These are phyloP conservation scores for Protobothrops mucrosquamatus DNA, from an alignment of 2,113 vertebrate species.

Conservation along the genomic window DNA sequence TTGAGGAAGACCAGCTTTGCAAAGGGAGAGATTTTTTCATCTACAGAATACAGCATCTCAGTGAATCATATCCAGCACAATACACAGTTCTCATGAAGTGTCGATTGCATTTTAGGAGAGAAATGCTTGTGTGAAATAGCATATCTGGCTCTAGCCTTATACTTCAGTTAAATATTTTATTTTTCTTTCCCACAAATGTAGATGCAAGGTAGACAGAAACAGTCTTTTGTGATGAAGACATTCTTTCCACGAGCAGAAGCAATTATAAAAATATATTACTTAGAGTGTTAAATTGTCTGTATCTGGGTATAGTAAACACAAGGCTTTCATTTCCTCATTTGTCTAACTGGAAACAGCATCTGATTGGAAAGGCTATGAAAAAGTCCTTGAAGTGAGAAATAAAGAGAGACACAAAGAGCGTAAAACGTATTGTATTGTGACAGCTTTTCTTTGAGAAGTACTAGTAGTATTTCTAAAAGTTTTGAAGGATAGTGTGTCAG, in stretches of 20 bases:
- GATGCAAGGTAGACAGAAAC: conserved; percentile 38
- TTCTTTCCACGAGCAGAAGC: conserved; percentile 37
- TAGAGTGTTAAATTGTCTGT: conserved; percentile 30
- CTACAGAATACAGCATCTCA: neutral
- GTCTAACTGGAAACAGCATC: conserved; percentile 39
- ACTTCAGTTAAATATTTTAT: neutral
- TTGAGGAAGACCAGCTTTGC: neutral
- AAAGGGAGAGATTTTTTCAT: neutral
- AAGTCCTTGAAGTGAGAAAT: conserved; percentile 21
- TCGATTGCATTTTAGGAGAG: neutral
- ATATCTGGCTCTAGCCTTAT: neutral
- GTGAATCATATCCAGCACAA: neutral
- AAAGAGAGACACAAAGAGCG: neutral
- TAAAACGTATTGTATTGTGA: neutral
- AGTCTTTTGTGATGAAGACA: conserved; percentile 40
- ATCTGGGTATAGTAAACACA: conserved; percentile 10
- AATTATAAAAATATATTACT: conserved; percentile 45
- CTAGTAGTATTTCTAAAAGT: neutral
- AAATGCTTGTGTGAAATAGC: neutral
- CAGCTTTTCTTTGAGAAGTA: neutral
- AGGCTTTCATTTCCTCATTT: conserved; percentile 20
- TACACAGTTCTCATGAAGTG: neutral
- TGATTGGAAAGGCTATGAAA: conserved; percentile 29
- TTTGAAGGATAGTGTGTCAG: conserved; percentile 4
- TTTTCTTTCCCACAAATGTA: conserved; percentile 17